Evolutionary conservation across 2,113 vertebrate genomes (phyloP).

Genomic region (Epinephelus lanceolatus): DNA sequence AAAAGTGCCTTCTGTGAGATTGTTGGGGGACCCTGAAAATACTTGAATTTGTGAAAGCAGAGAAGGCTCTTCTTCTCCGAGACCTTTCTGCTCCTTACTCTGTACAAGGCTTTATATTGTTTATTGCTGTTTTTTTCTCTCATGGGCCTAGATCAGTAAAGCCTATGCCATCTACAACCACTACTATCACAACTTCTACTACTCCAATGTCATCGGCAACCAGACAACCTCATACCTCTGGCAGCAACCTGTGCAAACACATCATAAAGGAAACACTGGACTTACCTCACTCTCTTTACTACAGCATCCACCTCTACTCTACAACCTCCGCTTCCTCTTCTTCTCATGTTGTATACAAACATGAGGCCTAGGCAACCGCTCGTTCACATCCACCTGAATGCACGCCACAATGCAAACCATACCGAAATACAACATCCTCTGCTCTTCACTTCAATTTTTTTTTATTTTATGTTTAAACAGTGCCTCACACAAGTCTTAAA

Average conservation of each 20-base stretch:
- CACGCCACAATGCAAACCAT: constrained; percentile 86
- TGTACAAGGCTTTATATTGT: constrained; percentile 66
- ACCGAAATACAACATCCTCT: constrained; percentile 74
- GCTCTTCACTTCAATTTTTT: constrained; percentile 73
- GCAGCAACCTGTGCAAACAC: constrained; percentile 67
- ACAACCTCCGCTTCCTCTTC: constrained; percentile 50
- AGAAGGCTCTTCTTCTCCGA: constrained; percentile 27
- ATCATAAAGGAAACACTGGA: constrained; percentile 72
- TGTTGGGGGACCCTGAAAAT: constrained; percentile 74
- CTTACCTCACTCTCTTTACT: constrained; percentile 72
- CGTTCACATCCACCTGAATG: constrained; percentile 83
- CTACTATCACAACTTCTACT: constrained; percentile 54
- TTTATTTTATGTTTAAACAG: constrained; percentile 35
- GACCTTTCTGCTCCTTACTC: constrained; percentile 33
- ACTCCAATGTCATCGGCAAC: constrained; percentile 72
- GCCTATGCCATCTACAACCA: constrained; percentile 64
- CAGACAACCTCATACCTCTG: constrained; percentile 70
- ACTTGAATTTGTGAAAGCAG: constrained; percentile 75
- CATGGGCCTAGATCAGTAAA: constrained; percentile 80
- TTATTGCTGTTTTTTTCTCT: constrained; percentile 47
- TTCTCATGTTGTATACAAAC: constrained; percentile 54
- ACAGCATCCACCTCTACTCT: constrained; percentile 56
- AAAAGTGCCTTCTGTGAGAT: constrained; percentile 79
- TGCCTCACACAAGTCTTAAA: constrained; percentile 78
- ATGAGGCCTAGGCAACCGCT: constrained; percentile 32